Evolutionary conservation across 2,888 invertebrate genomes (phyloP), one percentile per base, ranked within the genome.

Genomic region (Unio pictorum): DNA sequence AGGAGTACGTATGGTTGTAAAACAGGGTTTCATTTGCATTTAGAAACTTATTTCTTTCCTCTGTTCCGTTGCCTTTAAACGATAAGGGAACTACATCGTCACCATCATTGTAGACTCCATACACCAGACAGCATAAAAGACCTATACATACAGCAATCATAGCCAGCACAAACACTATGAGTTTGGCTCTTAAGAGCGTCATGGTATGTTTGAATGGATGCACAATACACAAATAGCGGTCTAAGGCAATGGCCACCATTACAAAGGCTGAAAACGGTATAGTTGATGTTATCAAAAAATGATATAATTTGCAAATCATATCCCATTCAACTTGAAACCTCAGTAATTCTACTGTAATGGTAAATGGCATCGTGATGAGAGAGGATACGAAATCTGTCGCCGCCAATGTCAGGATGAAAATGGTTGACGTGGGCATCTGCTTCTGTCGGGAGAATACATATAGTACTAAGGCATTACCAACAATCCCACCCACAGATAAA

Each of bases 331-430:
- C 71, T 26, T 26, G 61, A 71, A 81, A 88, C n/a, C 80, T 65
- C 15, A 83, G 55, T n/a, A 80, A 78, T 69, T 89, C 89, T 75
- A 88, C 83, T 56, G 79, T 80, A 56, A 87, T 82, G 3, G 87
- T 86, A 64, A 82, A 85, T 2, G 88, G 88, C 66, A 88, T 86
- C 57, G 87, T 85, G 11, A 88, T 74, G 3, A 86, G 72, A 60
- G 87, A 88, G 3, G 87, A 83, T 8, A 82, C 79, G 58, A 88
- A 85, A 67, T 88, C 88, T 0, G 86, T 86, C 15, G 83, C 85
- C 6, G 88, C 87, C n/a, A 88, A 66, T 3, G 85, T 84, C 18
- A 88, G 73, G 60, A 88, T 88, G 70, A 88, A 88, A 23, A 88
- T 82, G 6, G 88, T 88, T n/a, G 89, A 88, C 23, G 87, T 86